Conservation (phyloP, 1,140 invertebrate species). For the Paralvinella palmiformis region DNA sequence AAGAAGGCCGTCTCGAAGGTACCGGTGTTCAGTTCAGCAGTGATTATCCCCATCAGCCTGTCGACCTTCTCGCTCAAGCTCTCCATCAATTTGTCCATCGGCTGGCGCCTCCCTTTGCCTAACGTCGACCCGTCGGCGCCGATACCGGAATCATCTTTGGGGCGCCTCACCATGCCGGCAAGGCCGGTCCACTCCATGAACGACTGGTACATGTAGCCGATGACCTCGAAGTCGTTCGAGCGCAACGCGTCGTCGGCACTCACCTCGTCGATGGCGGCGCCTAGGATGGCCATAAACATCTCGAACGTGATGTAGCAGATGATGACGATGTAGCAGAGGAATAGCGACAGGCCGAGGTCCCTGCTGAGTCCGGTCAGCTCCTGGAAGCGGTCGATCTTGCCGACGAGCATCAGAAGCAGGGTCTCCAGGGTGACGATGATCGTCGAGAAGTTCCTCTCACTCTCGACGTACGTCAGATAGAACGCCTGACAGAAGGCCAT, state of each 20-base stretch:
- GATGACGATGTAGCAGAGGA: slow-evolving; percentile 54
- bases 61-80: too few species aligned
- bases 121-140: too few species aligned
- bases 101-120: too few species aligned
- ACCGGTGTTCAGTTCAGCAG: too few species aligned
- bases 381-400: slow-evolving; percentile 56
- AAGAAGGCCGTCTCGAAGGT: too few species aligned
- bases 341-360: slow-evolving; percentile 52
- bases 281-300: slow-evolving; percentile 57
- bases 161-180: background rate
- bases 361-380: slow-evolving; percentile 48
- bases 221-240: slow-evolving; percentile 61
- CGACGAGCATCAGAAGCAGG: slow-evolving; percentile 55
- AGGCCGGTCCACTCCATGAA: slow-evolving; percentile 26
- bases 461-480: slow-evolving; percentile 51
- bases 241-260: slow-evolving; percentile 57
- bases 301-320: slow-evolving; percentile 56
- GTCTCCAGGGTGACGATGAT: slow-evolving; percentile 53
- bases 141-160: too few species aligned
- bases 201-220: slow-evolving; percentile 54
- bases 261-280: slow-evolving; percentile 51
- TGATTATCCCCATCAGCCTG: too few species aligned
- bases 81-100: too few species aligned
- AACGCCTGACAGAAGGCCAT: slow-evolving; percentile 51
- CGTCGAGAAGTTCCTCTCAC: slow-evolving; percentile 51